Conservation (phyloP, 2,888 invertebrate species). For the Melinaea marsaeus region DNA sequence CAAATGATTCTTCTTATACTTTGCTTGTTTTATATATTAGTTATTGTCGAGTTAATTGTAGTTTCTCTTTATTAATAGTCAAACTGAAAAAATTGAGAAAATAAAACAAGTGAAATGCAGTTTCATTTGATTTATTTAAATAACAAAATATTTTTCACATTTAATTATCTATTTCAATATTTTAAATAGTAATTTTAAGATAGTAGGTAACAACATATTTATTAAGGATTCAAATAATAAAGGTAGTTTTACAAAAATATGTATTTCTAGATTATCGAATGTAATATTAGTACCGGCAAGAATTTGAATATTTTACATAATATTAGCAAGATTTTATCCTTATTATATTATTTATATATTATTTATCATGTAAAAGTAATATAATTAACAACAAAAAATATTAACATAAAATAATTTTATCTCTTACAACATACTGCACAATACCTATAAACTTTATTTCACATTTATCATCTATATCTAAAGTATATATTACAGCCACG, state of each 20-base stretch:
- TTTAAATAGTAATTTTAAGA: too few relatives aligned
- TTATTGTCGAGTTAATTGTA: too few relatives aligned
- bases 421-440: neutral
- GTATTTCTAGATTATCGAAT: conserved; percentile 1
- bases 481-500: neutral
- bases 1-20: too few relatives aligned
- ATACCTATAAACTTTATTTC: neutral
- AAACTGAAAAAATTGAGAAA: neutral
- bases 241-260: neutral
- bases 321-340: neutral
- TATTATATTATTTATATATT: too few relatives aligned
- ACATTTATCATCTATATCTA: too few relatives aligned
- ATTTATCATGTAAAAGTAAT: too few relatives aligned
- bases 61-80: neutral
- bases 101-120: conserved; percentile 1
- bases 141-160: conserved; percentile 44
- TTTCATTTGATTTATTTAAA: conserved; percentile 44
- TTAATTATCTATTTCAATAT: conserved; percentile 27
- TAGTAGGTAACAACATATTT: too few relatives aligned
- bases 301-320: conserved; percentile 1
- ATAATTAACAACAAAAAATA: too few relatives aligned
- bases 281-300: neutral
- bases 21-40: too few relatives aligned
- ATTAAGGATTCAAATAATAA: too few relatives aligned
- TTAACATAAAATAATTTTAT: too few relatives aligned